These are phyloP conservation scores for Dysidea cf. avara DNA, from an alignment of 37 sponge, comb jelly and placozoan genomes.

Conservation along the genomic window DNA sequence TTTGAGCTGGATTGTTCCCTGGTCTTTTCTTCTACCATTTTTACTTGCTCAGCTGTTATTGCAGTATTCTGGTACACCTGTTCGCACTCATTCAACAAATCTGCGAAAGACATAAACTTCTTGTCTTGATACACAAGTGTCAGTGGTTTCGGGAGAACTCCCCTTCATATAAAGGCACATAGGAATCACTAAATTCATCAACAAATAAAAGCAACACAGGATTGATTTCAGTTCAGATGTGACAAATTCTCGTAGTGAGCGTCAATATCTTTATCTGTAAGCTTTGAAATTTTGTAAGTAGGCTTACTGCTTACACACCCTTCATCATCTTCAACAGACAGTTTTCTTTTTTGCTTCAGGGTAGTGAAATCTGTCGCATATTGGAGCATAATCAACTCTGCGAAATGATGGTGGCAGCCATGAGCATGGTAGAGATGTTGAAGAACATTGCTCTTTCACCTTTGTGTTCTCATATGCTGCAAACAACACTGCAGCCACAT, in stretches of 20 bases:
- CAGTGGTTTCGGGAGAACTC: constrained; percentile 26
- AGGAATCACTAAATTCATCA: no score
- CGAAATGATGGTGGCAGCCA: constrained; percentile 44
- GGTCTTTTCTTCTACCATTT: no score
- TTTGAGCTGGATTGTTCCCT: constrained; percentile 32
- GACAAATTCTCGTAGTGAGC: constrained; percentile 21
- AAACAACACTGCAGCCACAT: no score
- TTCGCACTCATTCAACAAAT: constrained; percentile 36
- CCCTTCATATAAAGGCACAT: constrained; percentile 26
- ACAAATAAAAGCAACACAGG: constrained; percentile 41
- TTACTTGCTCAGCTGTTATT: constrained; percentile 26
- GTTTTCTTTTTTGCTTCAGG: constrained; percentile 25
- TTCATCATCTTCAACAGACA: no score
- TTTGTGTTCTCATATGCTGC: no score
- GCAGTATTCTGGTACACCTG: constrained; percentile 4
- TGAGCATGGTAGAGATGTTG: constrained; percentile 49
- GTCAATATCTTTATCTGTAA: constrained; percentile 25
- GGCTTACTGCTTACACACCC: no score
- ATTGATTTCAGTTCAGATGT: constrained; percentile 5
- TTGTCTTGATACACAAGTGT: constrained; percentile 23
- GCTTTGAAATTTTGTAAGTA: neutral
- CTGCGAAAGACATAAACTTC: constrained; percentile 8
- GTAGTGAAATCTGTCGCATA: constrained; percentile 46
- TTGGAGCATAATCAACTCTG: constrained; percentile 25
- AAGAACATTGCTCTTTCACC: no score